Conservation (phyloP, 2,113 vertebrate species). For the Ptychochromis oligacanthus region DNA sequence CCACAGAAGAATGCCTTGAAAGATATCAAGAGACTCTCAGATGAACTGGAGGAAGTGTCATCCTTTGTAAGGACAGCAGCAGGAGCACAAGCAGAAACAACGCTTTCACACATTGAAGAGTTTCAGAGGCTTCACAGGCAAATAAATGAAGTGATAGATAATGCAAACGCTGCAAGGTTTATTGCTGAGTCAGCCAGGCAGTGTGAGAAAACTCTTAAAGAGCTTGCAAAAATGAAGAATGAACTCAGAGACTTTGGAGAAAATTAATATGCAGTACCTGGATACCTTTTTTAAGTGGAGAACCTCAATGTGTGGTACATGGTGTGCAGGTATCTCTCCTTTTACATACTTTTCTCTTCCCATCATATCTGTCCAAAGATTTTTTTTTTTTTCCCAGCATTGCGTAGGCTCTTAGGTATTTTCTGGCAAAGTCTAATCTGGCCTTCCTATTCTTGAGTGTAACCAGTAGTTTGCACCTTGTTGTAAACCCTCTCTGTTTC, state of each 20-base stretch:
- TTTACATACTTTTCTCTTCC: no score
- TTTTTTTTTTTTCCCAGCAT: no score
- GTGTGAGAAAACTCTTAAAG: fast-evolving
- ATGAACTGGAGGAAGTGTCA: neutral
- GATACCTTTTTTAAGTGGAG: neutral
- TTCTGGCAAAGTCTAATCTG: no score
- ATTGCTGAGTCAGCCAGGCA: neutral
- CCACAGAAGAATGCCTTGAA: neutral
- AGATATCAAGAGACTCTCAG: neutral
- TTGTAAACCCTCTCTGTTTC: no score
- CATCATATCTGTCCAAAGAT: no score
- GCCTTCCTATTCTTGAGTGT: no score
- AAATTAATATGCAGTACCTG: neutral
- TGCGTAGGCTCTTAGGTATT: no score
- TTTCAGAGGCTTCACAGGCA: neutral
- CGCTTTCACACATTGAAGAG: neutral
- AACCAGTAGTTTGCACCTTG: no score
- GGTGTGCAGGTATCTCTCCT: no score
- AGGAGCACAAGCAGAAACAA: neutral
- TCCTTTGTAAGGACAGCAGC: neutral
- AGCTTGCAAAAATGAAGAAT: neutral
- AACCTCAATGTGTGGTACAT: neutral
- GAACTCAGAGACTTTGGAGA: fast-evolving
- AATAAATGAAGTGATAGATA: fast-evolving
- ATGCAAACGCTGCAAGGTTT: fast-evolving